Evolutionary conservation across 1,140 invertebrate species (phyloP).

Genomic region (Solenopsis invicta): DNA sequence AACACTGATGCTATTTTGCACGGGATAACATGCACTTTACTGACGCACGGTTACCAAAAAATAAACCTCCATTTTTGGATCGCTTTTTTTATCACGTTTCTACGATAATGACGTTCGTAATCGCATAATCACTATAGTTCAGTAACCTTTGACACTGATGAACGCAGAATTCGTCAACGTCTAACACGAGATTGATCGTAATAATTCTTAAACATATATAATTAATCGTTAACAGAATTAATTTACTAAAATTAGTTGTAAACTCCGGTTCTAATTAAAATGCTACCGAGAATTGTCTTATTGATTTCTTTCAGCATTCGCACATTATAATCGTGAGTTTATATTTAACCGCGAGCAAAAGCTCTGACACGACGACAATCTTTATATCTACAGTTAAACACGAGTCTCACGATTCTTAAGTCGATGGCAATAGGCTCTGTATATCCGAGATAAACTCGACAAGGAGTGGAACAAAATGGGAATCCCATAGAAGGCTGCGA

Average conservation of each 20-base stretch:
- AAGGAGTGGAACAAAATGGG: slow-evolving; percentile 44
- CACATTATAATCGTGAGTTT: too few relatives aligned
- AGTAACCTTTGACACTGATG: neutral
- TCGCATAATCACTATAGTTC: neutral
- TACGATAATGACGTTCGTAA: neutral
- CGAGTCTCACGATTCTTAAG: slow-evolving; percentile 19
- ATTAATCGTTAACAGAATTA: neutral
- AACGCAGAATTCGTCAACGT: neutral
- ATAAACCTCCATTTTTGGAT: neutral
- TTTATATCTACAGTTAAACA: slow-evolving; percentile 1
- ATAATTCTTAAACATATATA: neutral
- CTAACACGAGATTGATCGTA: neutral
- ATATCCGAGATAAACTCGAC: slow-evolving; percentile 39
- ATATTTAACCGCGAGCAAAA: slow-evolving; percentile 2
- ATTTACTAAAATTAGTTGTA: neutral
- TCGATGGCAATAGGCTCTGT: slow-evolving; percentile 14
- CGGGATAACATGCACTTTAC: slow-evolving; percentile 24
- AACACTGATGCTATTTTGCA: slow-evolving; percentile 47
- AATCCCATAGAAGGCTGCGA: slow-evolving; percentile 49
- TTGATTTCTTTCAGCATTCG: neutral
- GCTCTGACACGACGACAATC: neutral
- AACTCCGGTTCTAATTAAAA: slow-evolving; percentile 2
- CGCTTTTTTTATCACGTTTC: slow-evolving; percentile 3
- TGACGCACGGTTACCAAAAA: neutral
- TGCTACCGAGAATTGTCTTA: neutral